Evolutionary conservation across 2,888 invertebrate genomes (phyloP), one percentile per base, ranked within the genome.

Genomic region (Heliconius cydno): DNA sequence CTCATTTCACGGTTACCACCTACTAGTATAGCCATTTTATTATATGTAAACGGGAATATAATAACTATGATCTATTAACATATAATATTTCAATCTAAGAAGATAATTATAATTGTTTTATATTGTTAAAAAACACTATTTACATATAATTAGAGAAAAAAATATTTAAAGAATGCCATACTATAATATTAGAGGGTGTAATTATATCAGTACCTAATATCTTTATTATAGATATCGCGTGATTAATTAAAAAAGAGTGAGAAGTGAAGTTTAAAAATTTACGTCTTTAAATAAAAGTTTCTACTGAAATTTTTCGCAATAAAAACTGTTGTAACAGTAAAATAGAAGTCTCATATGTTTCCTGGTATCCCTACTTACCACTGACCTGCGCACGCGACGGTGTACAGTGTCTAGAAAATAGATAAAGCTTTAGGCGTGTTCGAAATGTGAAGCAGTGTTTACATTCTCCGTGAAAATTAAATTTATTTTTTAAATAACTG

Each of bases 371-470:
- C 65, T 75, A 75, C 41, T 75, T 38, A 80, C 77, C 83, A 80
- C 81, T 81, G 85, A 85, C 84, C 86, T 85, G 86, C 86, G 87
- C 87, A 86, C 86, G 87, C 86, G 86, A 85, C 86, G 75, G 41
- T 74, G 68, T 68, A 57, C 76, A 63, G 75, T 70, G 68, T 63
- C n/a, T 63, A 71, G 74, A 80, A 68, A 63, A n/a, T 46, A 75
- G 74, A 80, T 78, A 80, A 80, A 77, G 57, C 70, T 68, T 77
- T 68, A 63, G 63, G 68, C 74, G 73, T 74, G 68, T 75, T 79
- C 22, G 28, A 28, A 28, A 25, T 19, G 22, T 63, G 3, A 75
- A 34, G 30, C 4, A 25, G 28, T 38, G 0, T 41, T 68, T 79
- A 63, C 74, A 68, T 74, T 60, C n/a, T 10, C 60, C 12, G 12